phyloP scores from a whole-genome alignment of 2,797 vertebrate species.

The Acipenser oxyrinchus region DNA sequence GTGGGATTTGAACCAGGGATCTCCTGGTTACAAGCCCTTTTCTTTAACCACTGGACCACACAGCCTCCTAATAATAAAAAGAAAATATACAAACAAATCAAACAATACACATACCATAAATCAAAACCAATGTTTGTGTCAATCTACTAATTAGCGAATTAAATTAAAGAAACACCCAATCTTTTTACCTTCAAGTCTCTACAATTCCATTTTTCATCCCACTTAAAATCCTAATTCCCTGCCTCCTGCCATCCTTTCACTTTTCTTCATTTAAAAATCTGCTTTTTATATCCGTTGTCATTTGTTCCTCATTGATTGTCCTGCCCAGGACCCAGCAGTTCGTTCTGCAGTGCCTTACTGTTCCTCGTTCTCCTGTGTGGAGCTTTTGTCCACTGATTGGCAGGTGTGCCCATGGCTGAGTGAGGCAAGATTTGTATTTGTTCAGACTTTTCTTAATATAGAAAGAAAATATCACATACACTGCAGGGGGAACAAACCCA shows the following conservation, averaged over 20 bases:
- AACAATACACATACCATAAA: too few relatives aligned
- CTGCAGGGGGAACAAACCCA: neutral
- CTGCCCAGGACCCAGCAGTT: neutral
- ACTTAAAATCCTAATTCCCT: neutral
- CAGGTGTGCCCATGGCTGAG: neutral
- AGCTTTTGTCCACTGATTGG: conserved; percentile 1
- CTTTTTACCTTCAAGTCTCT: neutral
- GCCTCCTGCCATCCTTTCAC: neutral
- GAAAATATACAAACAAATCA: too few relatives aligned
- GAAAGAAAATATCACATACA: neutral
- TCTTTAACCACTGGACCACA: too few relatives aligned
- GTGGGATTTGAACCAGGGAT: too few relatives aligned
- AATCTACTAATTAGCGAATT: too few relatives aligned
- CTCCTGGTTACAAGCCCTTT: too few relatives aligned
- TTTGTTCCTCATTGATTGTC: neutral
- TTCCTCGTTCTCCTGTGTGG: neutral
- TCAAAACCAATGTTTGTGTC: too few relatives aligned
- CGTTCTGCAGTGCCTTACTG: neutral
- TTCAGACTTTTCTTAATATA: neutral
- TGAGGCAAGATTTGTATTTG: neutral
- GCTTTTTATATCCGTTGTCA: neutral
- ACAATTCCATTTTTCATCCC: neutral
- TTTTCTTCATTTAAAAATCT: neutral
- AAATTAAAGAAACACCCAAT: too few relatives aligned
- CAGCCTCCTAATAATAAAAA: too few relatives aligned